Conservation (phyloP, 2,113 vertebrate species). For the Microtus pennsylvanicus region DNA sequence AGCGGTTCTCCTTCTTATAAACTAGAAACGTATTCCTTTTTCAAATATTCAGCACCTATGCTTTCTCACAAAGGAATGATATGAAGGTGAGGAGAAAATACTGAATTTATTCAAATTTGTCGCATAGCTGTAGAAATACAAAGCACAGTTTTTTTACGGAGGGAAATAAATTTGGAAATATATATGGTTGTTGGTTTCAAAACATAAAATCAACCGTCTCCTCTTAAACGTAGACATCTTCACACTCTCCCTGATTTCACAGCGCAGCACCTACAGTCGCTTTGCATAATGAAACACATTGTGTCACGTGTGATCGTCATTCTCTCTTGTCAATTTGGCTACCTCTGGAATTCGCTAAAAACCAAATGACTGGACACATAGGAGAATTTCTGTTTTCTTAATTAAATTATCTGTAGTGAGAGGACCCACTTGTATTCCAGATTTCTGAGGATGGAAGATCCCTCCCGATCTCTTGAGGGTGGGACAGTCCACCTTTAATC, state of each 20-base stretch:
- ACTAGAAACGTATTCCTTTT: not conserved
- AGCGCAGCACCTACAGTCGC: not conserved
- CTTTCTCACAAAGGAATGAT: constrained; percentile 40
- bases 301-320: not conserved
- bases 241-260: not conserved
- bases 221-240: constrained; percentile 7
- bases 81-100: not conserved
- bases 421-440: not conserved
- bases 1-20: constrained; percentile 4
- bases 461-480: not conserved
- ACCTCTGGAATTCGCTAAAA: not conserved
- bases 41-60: not conserved
- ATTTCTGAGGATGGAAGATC: not conserved
- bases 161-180: constrained; percentile 29
- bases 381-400: not conserved
- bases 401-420: not conserved
- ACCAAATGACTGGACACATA: not conserved
- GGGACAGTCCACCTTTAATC: too few relatives aligned
- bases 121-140: constrained; percentile 40
- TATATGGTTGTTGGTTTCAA: not conserved
- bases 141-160: not conserved
- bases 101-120: constrained; percentile 11
- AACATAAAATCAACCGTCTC: constrained; percentile 36
- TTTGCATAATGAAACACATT: not conserved
- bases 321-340: not conserved